A percentile compares a stretch with the other conserved stretches of the same genome.
phyloP scores from a whole-genome alignment of 2,888 invertebrate species.

The Pinctada fucata region DNA sequence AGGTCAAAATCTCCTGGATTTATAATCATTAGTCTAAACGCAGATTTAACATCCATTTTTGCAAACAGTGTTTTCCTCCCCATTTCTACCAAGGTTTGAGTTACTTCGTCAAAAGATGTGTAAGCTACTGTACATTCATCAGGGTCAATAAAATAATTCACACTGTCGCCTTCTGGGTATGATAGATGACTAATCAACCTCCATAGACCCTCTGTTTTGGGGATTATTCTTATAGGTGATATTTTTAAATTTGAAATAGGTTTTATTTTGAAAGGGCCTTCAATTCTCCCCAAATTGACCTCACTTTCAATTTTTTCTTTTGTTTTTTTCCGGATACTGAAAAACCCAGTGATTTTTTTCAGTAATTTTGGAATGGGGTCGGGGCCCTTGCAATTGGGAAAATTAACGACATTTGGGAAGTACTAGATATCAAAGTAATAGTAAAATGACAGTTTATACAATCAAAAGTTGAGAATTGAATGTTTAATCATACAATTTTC shows the following conservation, averaged over 20 bases:
- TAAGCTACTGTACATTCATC: conserved; percentile 14
- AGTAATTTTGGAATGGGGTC: too few species aligned
- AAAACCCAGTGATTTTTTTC: too few species aligned
- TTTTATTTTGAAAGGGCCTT: neutral
- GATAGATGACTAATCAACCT: neutral
- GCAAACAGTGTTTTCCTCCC: neutral
- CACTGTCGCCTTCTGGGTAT: neutral
- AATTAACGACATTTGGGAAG: too few species aligned
- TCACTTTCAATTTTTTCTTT: neutral
- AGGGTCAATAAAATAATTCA: conserved; percentile 15
- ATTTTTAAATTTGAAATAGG: neutral
- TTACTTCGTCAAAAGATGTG: conserved; percentile 14
- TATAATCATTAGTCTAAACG: conserved; percentile 13
- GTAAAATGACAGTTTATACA: too few species aligned
- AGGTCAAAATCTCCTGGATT: conserved; percentile 24
- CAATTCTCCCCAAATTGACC: neutral
- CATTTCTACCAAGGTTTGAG: neutral
- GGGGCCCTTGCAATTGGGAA: too few species aligned
- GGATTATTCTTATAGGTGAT: neutral
- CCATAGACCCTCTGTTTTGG: conserved; percentile 9
- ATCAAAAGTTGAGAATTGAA: too few species aligned
- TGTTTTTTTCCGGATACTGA: neutral
- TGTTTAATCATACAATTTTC: too few species aligned
- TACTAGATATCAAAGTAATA: too few species aligned
- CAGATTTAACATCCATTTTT: conserved; percentile 20